These are phyloP conservation scores for Oenanthe melanoleuca DNA, from an alignment of 2,113 vertebrate species.

Conservation along the genomic window DNA sequence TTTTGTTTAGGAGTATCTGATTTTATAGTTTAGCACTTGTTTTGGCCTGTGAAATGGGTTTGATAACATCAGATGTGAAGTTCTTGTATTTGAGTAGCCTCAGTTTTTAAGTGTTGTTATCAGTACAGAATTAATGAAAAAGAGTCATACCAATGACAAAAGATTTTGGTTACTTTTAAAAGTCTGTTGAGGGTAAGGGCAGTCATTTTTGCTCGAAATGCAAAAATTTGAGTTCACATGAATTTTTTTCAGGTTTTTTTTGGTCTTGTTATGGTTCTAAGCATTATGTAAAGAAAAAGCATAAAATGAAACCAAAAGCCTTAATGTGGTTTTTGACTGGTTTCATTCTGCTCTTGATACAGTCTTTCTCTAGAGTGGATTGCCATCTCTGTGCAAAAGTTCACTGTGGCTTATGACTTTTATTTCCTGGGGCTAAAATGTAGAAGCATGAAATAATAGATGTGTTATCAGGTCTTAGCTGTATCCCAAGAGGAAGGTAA, in stretches of 20 bases:
- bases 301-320: background rate
- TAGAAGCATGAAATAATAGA: background rate
- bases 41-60: background rate
- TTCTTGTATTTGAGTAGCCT: background rate
- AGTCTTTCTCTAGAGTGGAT: background rate
- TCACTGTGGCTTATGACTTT: background rate
- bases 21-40: background rate
- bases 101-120: background rate
- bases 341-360: background rate
- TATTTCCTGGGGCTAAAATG: background rate
- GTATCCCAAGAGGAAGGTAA: background rate
- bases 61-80: background rate
- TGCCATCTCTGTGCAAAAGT: background rate
- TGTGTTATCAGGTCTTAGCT: background rate
- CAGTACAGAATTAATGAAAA: background rate
- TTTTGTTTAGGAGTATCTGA: background rate
- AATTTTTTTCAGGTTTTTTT: fast-evolving
- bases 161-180: background rate
- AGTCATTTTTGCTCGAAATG: background rate
- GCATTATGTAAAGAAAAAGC: background rate
- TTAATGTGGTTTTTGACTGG: background rate
- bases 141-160: background rate
- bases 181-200: fast-evolving
- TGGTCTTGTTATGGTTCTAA: background rate
- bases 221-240: background rate